phyloP scores from a whole-genome alignment of 2,797 vertebrate genomes.

The Mallotus villosus region DNA sequence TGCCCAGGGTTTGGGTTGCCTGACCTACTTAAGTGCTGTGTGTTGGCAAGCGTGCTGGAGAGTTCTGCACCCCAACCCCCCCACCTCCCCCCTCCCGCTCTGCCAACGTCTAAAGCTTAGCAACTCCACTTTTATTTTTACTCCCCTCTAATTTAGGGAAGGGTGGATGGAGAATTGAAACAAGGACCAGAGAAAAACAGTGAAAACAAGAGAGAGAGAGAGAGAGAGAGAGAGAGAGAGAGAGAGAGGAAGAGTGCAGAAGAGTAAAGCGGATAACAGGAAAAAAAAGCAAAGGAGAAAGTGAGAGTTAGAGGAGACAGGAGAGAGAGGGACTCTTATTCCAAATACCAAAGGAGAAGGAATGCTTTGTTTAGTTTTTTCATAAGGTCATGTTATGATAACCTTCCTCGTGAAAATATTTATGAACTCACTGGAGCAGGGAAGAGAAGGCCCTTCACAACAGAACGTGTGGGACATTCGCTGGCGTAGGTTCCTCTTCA shows the following conservation, averaged over 20 bases:
- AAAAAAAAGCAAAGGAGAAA: not conserved
- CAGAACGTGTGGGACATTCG: conserved; percentile 48
- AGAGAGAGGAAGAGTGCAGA: not conserved
- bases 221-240: conserved; percentile 16
- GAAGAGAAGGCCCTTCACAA: conserved; percentile 51
- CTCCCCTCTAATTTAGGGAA: conserved; percentile 55
- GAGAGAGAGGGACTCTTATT: conserved; percentile 32
- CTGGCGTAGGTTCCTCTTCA: conserved; percentile 44
- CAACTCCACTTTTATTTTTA: conserved; percentile 58
- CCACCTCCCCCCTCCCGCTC: conserved; percentile 30
- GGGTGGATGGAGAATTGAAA: conserved; percentile 27
- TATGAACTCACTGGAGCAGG: conserved; percentile 55
- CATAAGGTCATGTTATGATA: conserved; percentile 69
- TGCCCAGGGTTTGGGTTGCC: conserved; percentile 60
- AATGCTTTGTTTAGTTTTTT: conserved; percentile 67
- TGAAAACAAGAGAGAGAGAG: conserved; percentile 10
- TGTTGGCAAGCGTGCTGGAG: conserved; percentile 55
- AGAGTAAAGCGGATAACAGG: not conserved
- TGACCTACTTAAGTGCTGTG: conserved; percentile 66
- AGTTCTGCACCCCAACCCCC: conserved; percentile 47
- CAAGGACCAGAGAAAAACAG: not conserved
- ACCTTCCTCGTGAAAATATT: conserved; percentile 73
- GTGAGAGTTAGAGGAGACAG: not conserved
- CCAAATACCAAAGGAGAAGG: conserved; percentile 49
- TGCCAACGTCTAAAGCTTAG: conserved; percentile 51